Evolutionary conservation across 2,797 vertebrate genomes (phyloP), one percentile per base, ranked within the genome.

Genomic region (Mico argentatus): DNA sequence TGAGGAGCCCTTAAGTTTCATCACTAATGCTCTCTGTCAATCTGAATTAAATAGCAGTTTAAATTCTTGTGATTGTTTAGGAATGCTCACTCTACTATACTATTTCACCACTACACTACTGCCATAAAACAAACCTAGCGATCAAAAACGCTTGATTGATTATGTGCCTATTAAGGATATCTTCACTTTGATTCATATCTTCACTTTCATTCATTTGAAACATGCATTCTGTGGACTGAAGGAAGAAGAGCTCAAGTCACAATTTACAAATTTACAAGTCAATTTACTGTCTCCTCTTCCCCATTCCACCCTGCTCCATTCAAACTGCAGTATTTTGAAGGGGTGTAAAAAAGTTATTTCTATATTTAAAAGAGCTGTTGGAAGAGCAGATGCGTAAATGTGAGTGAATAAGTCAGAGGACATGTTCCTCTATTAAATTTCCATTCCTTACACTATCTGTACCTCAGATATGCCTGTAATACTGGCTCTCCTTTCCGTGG

Each of bases 11-110:
- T 52, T 33, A 5, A n/a, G 46, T 82, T 93, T 59, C 72, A 83
- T 88, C 67, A 20, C 70, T 39, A n/a, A 86, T 52, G 48, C 67
- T 88, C 61, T n/a, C 91, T 94, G 90, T 95, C 96, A 86, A 14
- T 80, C 81, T 76, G 52, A 26, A 90, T 79, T 96, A 88, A 97
- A 79, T 5, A 92, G 73, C 48, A 86, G 88, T 95, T 94, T 83
- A 96, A 76, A 88, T 95, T 92, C 95, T 88, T 73, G 77, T 1
- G 17, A 44, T 76, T 92, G 46, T 92, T 94, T 91, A 67, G 27
- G 14, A 90, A 96, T 77, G 77, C 80, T 93, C 89, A 1, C 48
- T 48, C 48, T 85, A 59, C 52, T 79, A 86, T 1, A 73, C 48
- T 36, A 46, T 84, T 98, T 79, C 77, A 82, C 46, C 93, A 73